phyloP scores from a whole-genome alignment of 2,888 invertebrate species.

The Lobophora halterata region DNA sequence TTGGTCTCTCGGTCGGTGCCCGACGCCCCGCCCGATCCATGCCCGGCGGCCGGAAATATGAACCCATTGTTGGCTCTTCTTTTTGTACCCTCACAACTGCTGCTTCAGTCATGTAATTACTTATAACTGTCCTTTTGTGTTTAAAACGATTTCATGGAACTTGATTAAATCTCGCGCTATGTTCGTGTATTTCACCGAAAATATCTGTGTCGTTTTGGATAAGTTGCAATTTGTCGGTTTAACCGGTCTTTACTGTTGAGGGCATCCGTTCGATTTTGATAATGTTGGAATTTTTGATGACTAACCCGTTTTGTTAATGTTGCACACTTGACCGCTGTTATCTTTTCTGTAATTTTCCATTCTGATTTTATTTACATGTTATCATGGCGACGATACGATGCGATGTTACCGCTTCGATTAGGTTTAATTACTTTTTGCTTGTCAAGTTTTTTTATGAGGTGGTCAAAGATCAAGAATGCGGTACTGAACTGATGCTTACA shows the following conservation, averaged over 20 bases:
- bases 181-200: conserved; percentile 13
- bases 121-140: conserved; percentile 24
- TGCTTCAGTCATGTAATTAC: conserved; percentile 30
- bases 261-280: conserved; percentile 36
- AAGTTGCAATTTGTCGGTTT: conserved; percentile 30
- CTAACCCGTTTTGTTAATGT: conserved; percentile 22
- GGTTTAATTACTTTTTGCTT: conserved; percentile 24
- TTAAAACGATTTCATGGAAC: conserved; percentile 23
- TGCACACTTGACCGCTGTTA: too few relatives aligned
- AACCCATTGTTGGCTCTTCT: conserved; percentile 62
- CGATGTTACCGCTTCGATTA: not conserved
- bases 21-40: too few relatives aligned
- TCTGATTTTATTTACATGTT: conserved; percentile 1
- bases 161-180: conserved; percentile 13
- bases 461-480: conserved; percentile 51
- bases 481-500: conserved; percentile 34
- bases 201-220: conserved; percentile 20
- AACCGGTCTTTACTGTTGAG: conserved; percentile 31
- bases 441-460: conserved; percentile 30
- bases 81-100: conserved; percentile 50
- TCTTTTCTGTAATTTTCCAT: not conserved
- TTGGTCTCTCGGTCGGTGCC: conserved; percentile 42
- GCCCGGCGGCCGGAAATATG: conserved; percentile 60
- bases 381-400: not conserved
- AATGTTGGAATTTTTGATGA: conserved; percentile 31